Conservation (phyloP, 2,888 invertebrate genomes). For the Eupithecia centaureata region DNA sequence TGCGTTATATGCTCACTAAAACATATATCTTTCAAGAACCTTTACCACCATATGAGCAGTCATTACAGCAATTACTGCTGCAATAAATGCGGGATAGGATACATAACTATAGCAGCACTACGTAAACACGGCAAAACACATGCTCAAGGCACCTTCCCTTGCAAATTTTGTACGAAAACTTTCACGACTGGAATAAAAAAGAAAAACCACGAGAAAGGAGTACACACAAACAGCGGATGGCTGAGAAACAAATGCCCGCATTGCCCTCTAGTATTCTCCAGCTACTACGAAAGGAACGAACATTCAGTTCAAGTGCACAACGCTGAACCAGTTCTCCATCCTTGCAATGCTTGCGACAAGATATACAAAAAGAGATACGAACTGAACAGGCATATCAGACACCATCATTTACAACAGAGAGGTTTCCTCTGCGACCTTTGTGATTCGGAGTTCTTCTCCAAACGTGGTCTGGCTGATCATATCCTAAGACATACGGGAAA, state of each 20-base stretch:
- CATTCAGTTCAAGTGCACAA: constrained; percentile 74
- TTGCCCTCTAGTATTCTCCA: constrained; percentile 75
- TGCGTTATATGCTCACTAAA: constrained; percentile 74
- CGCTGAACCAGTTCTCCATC: constrained; percentile 64
- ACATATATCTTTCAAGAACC: constrained; percentile 76
- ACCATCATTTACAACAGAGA: constrained; percentile 75
- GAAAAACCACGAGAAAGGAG: constrained; percentile 75
- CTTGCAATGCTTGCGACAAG: constrained; percentile 77
- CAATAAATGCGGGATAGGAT: constrained; percentile 74
- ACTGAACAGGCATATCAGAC: constrained; percentile 74
- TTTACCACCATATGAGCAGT: constrained; percentile 79
- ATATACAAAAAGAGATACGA: constrained; percentile 77
- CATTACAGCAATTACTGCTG: constrained; percentile 79
- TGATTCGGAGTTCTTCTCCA: constrained; percentile 76
- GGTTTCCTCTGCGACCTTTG: constrained; percentile 74
- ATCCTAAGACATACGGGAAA: constrained; percentile 66
- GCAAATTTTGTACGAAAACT: constrained; percentile 79
- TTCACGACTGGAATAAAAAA: constrained; percentile 80
- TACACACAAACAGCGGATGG: constrained; percentile 75
- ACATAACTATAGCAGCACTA: constrained; percentile 76
- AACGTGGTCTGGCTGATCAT: constrained; percentile 72
- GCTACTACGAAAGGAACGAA: constrained; percentile 75
- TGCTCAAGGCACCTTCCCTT: constrained; percentile 80
- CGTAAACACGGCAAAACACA: constrained; percentile 78
- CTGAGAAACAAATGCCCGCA: constrained; percentile 77